These are phyloP conservation scores for Merluccius polli DNA, from an alignment of 2,797 vertebrate species.

Conservation along the genomic window DNA sequence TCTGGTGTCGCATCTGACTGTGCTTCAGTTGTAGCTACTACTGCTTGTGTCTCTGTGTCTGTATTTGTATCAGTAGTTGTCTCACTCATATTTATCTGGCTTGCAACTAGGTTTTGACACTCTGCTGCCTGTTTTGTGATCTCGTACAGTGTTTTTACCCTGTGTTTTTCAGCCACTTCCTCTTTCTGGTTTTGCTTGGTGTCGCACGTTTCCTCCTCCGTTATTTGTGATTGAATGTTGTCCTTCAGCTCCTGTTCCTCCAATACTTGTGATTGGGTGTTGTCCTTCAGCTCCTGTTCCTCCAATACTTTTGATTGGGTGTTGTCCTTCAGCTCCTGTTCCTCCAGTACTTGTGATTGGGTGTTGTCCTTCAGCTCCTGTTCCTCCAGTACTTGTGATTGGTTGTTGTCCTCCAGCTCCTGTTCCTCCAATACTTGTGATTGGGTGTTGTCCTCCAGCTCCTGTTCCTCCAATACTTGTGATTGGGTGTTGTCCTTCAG, in stretches of 20 bases:
- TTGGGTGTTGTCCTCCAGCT: not conserved
- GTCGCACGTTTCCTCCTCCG: slow-evolving; percentile 5
- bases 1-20: slow-evolving; percentile 23
- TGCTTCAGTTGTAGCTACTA: slow-evolving; percentile 11
- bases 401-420: not conserved
- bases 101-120: slow-evolving; percentile 4
- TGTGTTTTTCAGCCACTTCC: slow-evolving; percentile 26
- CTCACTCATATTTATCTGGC: slow-evolving; percentile 17
- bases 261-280: not conserved
- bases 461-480: not conserved
- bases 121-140: slow-evolving; percentile 17
- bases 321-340: not conserved
- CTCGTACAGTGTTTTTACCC: slow-evolving; percentile 12
- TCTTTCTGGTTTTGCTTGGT: slow-evolving; percentile 6
- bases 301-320: not conserved
- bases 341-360: not conserved
- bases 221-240: slow-evolving; percentile 13
- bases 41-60: slow-evolving; percentile 12
- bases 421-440: not conserved
- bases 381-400: not conserved
- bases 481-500: not conserved
- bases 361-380: not conserved
- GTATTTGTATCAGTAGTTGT: not conserved
- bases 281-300: not conserved
- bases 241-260: not conserved